These are phyloP conservation scores for Mactromeris polynyma DNA, from an alignment of 2,888 invertebrate species.

Conservation along the genomic window DNA sequence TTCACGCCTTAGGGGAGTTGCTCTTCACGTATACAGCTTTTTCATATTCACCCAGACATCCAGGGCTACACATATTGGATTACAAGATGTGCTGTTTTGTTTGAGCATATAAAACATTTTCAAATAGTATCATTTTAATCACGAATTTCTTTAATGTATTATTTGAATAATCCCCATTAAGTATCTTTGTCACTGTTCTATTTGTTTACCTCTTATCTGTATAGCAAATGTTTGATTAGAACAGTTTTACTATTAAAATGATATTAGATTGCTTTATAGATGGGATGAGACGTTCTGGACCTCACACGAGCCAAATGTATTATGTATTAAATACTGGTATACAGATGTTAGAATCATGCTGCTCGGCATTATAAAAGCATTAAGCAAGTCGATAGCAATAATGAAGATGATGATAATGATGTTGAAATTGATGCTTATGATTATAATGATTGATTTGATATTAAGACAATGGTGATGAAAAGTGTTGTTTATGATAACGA, in stretches of 20 bases:
- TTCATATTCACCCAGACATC: too few species aligned
- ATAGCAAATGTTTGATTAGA: neutral
- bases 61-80: neutral
- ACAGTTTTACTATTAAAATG: neutral
- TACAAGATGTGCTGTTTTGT: neutral
- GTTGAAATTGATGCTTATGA: too few species aligned
- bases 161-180: neutral
- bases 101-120: neutral
- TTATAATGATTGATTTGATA: too few species aligned
- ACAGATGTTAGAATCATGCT: too few species aligned
- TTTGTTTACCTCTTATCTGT: neutral
- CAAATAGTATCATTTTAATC: neutral
- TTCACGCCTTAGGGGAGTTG: too few species aligned
- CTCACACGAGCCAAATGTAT: neutral
- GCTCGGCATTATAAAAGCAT: too few species aligned
- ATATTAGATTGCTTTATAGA: neutral
- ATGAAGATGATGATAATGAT: too few species aligned
- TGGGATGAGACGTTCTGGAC: neutral
- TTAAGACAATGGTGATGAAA: too few species aligned
- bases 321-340: neutral
- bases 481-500: too few species aligned
- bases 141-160: neutral
- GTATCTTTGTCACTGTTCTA: neutral
- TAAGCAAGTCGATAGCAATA: too few species aligned
- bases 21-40: too few species aligned